phyloP scores from a whole-genome alignment of 2,113 vertebrate genomes.

The Rhabdornis inornatus region DNA sequence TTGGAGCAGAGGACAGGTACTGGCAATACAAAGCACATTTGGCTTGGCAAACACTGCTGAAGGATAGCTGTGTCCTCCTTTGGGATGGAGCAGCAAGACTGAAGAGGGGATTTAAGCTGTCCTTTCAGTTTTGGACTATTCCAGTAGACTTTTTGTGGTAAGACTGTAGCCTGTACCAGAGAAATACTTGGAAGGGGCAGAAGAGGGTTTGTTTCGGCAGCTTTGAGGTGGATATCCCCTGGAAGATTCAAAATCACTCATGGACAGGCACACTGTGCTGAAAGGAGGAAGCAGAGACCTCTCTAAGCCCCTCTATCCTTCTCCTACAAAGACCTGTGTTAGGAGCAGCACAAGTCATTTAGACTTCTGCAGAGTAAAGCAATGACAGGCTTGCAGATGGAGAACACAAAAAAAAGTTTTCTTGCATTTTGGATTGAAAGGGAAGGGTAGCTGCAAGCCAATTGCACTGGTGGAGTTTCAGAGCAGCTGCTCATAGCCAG shows the following conservation, averaged over 20 bases:
- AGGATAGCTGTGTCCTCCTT: background rate
- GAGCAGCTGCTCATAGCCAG: background rate
- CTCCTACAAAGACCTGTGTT: background rate
- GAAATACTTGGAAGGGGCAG: background rate
- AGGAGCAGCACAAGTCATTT: background rate
- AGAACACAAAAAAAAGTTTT: background rate
- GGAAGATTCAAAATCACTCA: background rate
- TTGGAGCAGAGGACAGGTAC: background rate
- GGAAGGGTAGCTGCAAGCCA: background rate
- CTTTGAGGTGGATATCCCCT: background rate
- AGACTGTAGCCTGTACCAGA: background rate
- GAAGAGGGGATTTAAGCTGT: background rate
- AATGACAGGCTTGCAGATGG: background rate
- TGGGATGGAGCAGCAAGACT: background rate
- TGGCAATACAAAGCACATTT: background rate
- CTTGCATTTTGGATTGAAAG: background rate
- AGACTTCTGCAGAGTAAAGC: background rate
- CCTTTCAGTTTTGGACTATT: background rate
- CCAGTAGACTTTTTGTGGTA: background rate
- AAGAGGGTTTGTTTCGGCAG: background rate
- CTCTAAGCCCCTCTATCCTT: background rate
- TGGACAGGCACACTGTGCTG: background rate
- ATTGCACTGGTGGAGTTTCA: background rate
- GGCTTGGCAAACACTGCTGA: background rate
- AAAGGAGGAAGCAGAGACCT: background rate